Conservation (phyloP, 2,888 invertebrate genomes). For the Agonopterix heracliana region DNA sequence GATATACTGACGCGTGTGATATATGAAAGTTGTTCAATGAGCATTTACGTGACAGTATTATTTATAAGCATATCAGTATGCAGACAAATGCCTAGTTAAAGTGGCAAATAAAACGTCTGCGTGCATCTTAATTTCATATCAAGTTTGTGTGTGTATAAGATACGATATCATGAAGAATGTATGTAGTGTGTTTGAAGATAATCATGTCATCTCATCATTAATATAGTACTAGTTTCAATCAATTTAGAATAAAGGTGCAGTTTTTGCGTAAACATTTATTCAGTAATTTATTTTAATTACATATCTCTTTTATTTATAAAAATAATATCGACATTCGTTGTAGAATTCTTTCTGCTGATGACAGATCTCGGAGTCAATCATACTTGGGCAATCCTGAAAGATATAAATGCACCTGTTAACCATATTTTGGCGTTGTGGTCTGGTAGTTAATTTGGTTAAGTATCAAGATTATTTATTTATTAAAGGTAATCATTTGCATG, state of each 20-base stretch:
- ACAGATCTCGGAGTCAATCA: conserved; percentile 32
- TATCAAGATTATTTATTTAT: too few relatives aligned
- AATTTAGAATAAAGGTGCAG: conserved; percentile 41
- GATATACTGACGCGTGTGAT: conserved; percentile 63
- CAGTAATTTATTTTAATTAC: conserved; percentile 5
- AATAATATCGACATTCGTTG: conserved; percentile 43
- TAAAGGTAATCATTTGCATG: too few relatives aligned
- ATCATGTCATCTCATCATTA: conserved; percentile 39
- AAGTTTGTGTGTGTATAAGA: neutral
- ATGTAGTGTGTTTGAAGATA: conserved; percentile 18
- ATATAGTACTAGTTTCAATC: conserved; percentile 30
- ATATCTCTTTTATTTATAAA: conserved; percentile 11
- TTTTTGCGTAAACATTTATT: conserved; percentile 24
- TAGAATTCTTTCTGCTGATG: conserved; percentile 35
- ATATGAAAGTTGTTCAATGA: conserved; percentile 48
- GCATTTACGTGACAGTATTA: conserved; percentile 74
- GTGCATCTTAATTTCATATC: neutral
- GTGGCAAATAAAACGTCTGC: conserved; percentile 1
- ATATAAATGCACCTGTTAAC: conserved; percentile 22
- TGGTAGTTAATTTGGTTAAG: conserved; percentile 11
- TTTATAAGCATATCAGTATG: conserved; percentile 49
- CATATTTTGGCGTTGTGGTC: conserved; percentile 12
- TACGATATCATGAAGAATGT: neutral
- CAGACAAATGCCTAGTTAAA: conserved; percentile 27
- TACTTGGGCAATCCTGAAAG: conserved; percentile 51